These are phyloP conservation scores for Aspidoscelis tigris DNA, from an alignment of 2,113 vertebrate genomes.

Conservation along the genomic window DNA sequence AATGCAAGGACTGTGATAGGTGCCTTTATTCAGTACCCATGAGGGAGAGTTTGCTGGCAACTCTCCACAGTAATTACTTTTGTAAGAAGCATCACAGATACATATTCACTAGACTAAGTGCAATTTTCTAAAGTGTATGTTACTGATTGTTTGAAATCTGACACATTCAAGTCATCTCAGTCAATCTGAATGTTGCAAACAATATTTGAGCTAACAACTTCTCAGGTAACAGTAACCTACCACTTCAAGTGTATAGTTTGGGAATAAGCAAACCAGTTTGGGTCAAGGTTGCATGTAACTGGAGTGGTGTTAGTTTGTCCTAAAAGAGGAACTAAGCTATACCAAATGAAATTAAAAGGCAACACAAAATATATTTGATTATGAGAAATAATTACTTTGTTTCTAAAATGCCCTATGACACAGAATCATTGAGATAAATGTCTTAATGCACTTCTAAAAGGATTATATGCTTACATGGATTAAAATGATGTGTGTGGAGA, in stretches of 20 bases:
- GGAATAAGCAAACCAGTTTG: slow-evolving; percentile 53
- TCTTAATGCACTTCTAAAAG: slow-evolving; percentile 39
- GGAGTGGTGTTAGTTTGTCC: slow-evolving; percentile 1
- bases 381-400: slow-evolving; percentile 31
- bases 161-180: slow-evolving; percentile 35
- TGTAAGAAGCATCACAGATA: slow-evolving; percentile 69
- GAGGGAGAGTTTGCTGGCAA: no score
- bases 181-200: slow-evolving; percentile 58
- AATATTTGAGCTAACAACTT: slow-evolving; percentile 51
- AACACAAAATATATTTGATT: slow-evolving; percentile 29
- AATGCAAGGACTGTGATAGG: no score
- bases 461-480: slow-evolving; percentile 38
- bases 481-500: slow-evolving; percentile 46
- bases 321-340: background rate
- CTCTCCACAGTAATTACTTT: slow-evolving; percentile 68
- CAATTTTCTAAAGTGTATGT: slow-evolving; percentile 51
- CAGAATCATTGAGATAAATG: slow-evolving; percentile 34
- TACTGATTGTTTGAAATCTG: slow-evolving; percentile 60
- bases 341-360: slow-evolving; percentile 55
- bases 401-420: slow-evolving; percentile 40
- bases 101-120: slow-evolving; percentile 70
- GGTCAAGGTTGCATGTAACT: slow-evolving; percentile 67
- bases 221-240: slow-evolving; percentile 55
- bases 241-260: slow-evolving; percentile 59
- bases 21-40: no score